A percentile compares a stretch with the other conserved stretches of the same genome.
Evolutionary conservation across 2,797 vertebrate genomes (phyloP).

Genomic region (Acanthornis magna): DNA sequence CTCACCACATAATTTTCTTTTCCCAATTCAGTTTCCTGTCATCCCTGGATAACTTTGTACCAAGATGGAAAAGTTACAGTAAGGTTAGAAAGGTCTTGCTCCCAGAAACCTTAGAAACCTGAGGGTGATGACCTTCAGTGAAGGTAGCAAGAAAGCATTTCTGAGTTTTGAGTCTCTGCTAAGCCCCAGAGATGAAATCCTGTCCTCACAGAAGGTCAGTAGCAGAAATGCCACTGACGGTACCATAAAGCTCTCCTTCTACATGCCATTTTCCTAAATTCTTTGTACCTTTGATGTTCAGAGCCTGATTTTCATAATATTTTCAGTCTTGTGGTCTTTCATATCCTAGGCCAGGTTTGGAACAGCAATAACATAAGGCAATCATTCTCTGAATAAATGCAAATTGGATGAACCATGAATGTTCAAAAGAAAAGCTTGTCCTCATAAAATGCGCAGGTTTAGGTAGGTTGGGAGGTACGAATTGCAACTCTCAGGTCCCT

Average conservation of each 20-base stretch:
- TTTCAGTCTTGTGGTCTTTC: neutral
- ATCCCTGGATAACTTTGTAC: neutral
- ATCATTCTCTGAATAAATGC: neutral
- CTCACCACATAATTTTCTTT: neutral
- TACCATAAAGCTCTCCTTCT: neutral
- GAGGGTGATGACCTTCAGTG: neutral
- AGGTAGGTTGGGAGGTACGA: neutral
- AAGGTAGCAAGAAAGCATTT: neutral
- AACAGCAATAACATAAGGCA: neutral
- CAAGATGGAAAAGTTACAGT: neutral
- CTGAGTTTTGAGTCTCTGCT: neutral
- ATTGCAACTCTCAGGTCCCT: neutral
- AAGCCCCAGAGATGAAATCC: neutral
- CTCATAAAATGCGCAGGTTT: neutral
- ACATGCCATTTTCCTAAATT: neutral
- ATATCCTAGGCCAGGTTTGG: neutral
- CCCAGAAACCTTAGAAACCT: neutral
- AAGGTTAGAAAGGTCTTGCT: neutral
- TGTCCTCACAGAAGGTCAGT: neutral
- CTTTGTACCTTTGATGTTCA: neutral
- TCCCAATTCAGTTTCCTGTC: neutral
- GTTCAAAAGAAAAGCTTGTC: neutral
- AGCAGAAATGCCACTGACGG: neutral
- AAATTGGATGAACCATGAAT: neutral
- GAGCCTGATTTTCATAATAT: neutral